Conservation (phyloP, 1,140 invertebrate genomes). For the Nasonia giraulti region DNA sequence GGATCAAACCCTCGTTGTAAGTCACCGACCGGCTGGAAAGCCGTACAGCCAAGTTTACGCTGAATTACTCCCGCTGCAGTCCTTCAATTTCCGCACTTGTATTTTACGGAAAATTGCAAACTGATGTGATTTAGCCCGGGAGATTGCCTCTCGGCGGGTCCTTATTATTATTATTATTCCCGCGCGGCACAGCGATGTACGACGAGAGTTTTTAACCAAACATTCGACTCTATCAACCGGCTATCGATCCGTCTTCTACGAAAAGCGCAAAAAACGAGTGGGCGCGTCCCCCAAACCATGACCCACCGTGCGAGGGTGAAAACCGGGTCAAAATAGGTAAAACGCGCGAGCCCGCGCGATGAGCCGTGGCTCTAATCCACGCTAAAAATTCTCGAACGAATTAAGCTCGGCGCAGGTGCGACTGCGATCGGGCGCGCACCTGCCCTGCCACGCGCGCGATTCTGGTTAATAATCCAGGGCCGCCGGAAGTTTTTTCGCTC, state of each 20-base stretch:
- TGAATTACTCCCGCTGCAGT: background rate
- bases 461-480: slow-evolving; percentile 26
- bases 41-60: background rate
- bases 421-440: background rate
- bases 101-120: slow-evolving; percentile 35
- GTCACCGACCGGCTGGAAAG: background rate
- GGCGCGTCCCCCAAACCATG: background rate
- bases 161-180: slow-evolving; percentile 15
- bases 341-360: background rate
- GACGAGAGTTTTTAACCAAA: too few species aligned
- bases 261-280: background rate
- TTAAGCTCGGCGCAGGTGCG: slow-evolving; percentile 10
- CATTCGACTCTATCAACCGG: background rate
- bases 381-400: background rate
- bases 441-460: background rate
- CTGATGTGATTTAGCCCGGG: slow-evolving; percentile 31
- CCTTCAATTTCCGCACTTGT: slow-evolving; percentile 27
- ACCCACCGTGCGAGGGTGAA: background rate
- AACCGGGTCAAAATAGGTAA: background rate
- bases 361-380: background rate
- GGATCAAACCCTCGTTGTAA: background rate
- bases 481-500: slow-evolving; percentile 22
- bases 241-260: background rate
- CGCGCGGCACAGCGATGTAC: too few species aligned
- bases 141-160: background rate